Evolutionary conservation across 2,797 vertebrate species (phyloP), one percentile per base, ranked within the genome.

Genomic region (Girardinus metallicus): DNA sequence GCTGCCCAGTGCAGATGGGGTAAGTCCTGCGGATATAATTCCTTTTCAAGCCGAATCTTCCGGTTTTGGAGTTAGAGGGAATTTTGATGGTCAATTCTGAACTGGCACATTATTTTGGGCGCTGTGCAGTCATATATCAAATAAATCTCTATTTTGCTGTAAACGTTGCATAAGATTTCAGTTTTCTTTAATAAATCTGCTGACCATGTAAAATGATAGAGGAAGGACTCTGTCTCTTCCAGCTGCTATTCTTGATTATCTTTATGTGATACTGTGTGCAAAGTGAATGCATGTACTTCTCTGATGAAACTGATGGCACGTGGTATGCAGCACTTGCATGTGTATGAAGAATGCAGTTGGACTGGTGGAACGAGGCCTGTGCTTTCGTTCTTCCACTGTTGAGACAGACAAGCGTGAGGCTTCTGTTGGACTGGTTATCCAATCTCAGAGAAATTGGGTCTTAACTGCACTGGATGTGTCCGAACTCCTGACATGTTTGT

Each of bases 1-100:
- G 44, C 96, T 96, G 75, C 89, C 96, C 39, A 94, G 96, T 85
- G 93, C 90, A 0, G 97, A 99, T 47, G 97, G 97, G 95, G 98
- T 99, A 95, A 98, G 98, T 97, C 46, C 47, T 5, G 3, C 29
- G 44, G 34, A 71, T 70, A 60, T 39, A 68, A 68, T 68, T 68
- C 1, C 36, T 41, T 31, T 57, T 49, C 16, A 15, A 21, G 66
- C 71, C 2, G 41, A 80, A 47, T 77, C 44, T 55, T 31, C 81
- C 79, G 81, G 60, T 82, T 87, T 41, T 76, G 75, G 57, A 88
- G 79, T 60, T 80, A 7, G 12, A 79, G 18, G n/a, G 18, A 44
- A 31, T 77, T 11, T 31, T 71, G 46, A 71, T 62, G 1, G 23
- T 71, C 10, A 41, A 23, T 89, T 79, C 74, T 87, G 74, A 87